Conservation (phyloP, 2,888 invertebrate species). For the Adela reaumurella region DNA sequence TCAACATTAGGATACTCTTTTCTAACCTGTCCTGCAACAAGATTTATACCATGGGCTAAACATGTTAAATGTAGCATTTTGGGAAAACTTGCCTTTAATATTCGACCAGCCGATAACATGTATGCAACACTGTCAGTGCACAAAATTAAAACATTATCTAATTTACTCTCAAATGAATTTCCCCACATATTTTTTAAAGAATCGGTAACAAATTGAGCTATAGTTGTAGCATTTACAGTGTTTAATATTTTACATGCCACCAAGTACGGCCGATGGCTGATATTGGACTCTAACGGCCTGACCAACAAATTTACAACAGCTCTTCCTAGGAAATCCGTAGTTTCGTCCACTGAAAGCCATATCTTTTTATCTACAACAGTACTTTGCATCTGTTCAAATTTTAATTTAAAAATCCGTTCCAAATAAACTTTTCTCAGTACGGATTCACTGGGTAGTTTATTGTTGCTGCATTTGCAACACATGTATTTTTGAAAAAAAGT, state of each 20-base stretch:
- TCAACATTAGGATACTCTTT: conserved; percentile 7
- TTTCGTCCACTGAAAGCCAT: conserved; percentile 4
- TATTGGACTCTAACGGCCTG: conserved; percentile 3
- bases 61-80: conserved; percentile 9
- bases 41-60: conserved; percentile 8
- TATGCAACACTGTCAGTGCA: conserved; percentile 9
- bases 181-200: too few species aligned
- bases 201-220: background rate
- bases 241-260: background rate
- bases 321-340: conserved; percentile 3
- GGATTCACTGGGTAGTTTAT: conserved; percentile 4
- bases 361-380: conserved; percentile 2
- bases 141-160: conserved; percentile 6
- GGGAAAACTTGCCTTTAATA: conserved; percentile 6
- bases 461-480: conserved; percentile 3
- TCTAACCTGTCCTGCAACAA: conserved; percentile 5
- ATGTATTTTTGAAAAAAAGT: background rate
- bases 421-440: background rate
- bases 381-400: conserved; percentile 1
- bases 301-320: conserved; percentile 4
- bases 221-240: conserved; percentile 2
- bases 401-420: conserved; percentile 3
- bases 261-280: conserved; percentile 5
- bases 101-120: conserved; percentile 7
- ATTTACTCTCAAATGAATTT: background rate